Evolutionary conservation across 53 echinoderm and acorn worm genomes (phyloP), one percentile per base, ranked within the genome.

Genomic region (Astropecten irregularis): DNA sequence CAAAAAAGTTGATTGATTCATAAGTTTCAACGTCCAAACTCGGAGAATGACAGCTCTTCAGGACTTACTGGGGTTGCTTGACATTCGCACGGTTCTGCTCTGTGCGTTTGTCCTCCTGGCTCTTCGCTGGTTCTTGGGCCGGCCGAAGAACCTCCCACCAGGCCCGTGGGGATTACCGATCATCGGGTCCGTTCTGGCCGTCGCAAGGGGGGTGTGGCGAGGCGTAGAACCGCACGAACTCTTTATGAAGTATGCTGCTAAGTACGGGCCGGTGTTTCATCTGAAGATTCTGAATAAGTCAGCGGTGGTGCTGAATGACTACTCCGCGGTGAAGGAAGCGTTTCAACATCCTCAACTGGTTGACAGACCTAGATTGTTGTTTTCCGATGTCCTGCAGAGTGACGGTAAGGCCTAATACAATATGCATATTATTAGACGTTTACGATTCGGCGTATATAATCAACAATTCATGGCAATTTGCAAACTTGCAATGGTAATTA

Each of bases 251-350:
- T 49, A 60, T 2, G 84, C 71, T 7, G 61, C 47, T 9, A 84
- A 71, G 62, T 84, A 84, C 72, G 84, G 84, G 34, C 49, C 56
- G 1, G 49, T 71, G 33, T 71, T 84, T 21, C 71, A 49, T 27
- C 35, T 84, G 71, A 62, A 46, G 46, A 34, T 84, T 16, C 16
- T 71, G 20, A 63, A 63, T 40, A 71, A 59, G 47, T 20, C 61
- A 0, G 37, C 71, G 0, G 61, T 71, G 14, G 63, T 84, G 14
- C 61, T 84, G 19, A 84, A 84, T 34, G 71, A 84, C 62, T 84
- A 71, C 72, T 57, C 44, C 25, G 60, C 84, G 19, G 49, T 72
- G 14, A 84, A 71, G 39, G 84, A 84, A 70, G 84, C 84, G 14
- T 84, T 84, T 27, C 35, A 32, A 7, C 25, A 84, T 61, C 71